Conservation (phyloP, 2,888 invertebrate species). For the Heliconius sara region DNA sequence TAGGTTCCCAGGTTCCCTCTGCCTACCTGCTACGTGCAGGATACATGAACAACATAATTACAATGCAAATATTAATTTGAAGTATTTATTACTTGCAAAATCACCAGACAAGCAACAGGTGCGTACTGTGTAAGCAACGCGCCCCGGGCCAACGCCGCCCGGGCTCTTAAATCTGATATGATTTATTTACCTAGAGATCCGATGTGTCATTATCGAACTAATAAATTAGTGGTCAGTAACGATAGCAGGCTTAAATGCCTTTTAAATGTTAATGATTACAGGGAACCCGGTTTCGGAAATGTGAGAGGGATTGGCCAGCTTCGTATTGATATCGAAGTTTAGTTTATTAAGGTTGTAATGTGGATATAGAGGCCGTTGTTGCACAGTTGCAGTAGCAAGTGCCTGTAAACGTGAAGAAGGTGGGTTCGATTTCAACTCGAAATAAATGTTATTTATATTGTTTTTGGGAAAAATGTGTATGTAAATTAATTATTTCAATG, state of each 20-base stretch:
- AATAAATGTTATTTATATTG: too few relatives aligned
- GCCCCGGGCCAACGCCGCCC: conserved; percentile 24
- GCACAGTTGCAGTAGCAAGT: not conserved
- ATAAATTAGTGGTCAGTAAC: conserved; percentile 44
- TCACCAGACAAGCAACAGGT: conserved; percentile 32
- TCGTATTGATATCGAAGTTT: not conserved
- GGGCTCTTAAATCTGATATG: conserved; percentile 42
- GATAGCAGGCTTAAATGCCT: conserved; percentile 38
- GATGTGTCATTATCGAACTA: conserved; percentile 45
- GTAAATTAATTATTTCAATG: too few relatives aligned
- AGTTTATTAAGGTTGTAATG: conserved; percentile 23
- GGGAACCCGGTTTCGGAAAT: conserved; percentile 35
- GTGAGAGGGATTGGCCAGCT: conserved; percentile 33
- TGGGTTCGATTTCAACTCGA: too few relatives aligned
- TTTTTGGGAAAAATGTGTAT: too few relatives aligned
- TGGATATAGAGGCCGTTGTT: not conserved
- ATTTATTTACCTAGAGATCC: conserved; percentile 45
- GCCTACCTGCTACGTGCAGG: too few relatives aligned
- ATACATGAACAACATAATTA: too few relatives aligned
- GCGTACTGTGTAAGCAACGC: conserved; percentile 26
- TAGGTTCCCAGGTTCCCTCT: too few relatives aligned
- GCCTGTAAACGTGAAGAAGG: too few relatives aligned
- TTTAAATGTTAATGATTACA: conserved; percentile 44
- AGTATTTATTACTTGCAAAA: conserved; percentile 26
- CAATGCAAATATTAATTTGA: conserved; percentile 1